phyloP scores from a whole-genome alignment of 2,888 invertebrate species.

The Clostera curtula region DNA sequence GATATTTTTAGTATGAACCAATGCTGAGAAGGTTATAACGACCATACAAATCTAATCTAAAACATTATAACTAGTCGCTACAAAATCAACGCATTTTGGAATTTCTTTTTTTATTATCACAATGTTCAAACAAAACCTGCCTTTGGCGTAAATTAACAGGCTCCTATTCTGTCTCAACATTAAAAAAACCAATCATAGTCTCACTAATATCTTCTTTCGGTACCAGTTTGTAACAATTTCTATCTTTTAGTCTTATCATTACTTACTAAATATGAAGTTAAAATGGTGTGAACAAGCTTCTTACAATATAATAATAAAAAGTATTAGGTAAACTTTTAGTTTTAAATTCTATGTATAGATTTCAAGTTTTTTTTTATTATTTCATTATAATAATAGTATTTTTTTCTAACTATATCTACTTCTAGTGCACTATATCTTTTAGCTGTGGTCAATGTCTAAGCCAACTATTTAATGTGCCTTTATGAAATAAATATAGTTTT shows the following conservation, averaged over 20 bases:
- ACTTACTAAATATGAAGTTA: constrained; percentile 71
- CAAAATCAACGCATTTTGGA: constrained; percentile 26
- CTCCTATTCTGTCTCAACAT: constrained; percentile 35
- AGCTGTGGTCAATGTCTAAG: constrained; percentile 70
- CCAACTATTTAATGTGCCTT: constrained; percentile 40
- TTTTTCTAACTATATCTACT: constrained; percentile 65
- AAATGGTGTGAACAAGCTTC: constrained; percentile 74
- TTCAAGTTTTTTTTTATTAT: constrained; percentile 58
- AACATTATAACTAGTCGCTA: constrained; percentile 25
- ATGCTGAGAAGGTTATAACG: constrained; percentile 7
- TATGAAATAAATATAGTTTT: constrained; percentile 22
- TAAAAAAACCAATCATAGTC: constrained; percentile 37
- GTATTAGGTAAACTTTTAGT: constrained; percentile 71
- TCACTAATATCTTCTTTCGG: constrained; percentile 47
- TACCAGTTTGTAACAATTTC: constrained; percentile 39
- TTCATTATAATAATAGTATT: constrained; percentile 63
- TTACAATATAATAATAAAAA: constrained; percentile 71
- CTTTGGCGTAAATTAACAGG: constrained; percentile 49
- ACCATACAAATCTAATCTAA: constrained; percentile 20
- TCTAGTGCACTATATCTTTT: constrained; percentile 70
- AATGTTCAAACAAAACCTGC: constrained; percentile 47
- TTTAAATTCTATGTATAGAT: constrained; percentile 73
- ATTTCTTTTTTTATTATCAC: constrained; percentile 52
- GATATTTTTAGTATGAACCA: constrained; percentile 11
- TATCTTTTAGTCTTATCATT: constrained; percentile 53